Evolutionary conservation across 2,113 vertebrate species (phyloP).

Genomic region (Ceuthmochares aereus): DNA sequence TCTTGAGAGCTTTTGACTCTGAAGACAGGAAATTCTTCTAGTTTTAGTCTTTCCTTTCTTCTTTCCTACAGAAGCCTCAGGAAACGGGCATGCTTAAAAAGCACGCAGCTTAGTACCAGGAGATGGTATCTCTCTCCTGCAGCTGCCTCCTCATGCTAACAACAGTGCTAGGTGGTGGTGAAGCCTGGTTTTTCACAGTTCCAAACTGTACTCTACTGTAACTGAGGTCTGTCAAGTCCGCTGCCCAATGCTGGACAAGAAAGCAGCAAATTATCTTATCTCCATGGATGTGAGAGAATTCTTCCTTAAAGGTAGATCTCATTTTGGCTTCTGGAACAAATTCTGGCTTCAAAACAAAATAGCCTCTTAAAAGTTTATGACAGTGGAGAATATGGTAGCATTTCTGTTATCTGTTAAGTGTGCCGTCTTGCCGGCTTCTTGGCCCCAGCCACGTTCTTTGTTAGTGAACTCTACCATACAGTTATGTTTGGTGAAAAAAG

Average conservation of each 20-base stretch:
- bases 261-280: not conserved
- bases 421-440: not conserved
- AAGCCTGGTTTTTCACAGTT: not conserved
- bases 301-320: not conserved
- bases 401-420: not conserved
- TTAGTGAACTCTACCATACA: not conserved
- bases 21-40: not conserved
- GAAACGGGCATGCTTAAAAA: not conserved
- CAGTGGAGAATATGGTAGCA: not conserved
- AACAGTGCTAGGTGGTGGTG: not conserved
- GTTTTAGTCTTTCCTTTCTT: not conserved
- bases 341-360: not conserved
- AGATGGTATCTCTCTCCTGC: not conserved
- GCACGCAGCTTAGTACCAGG: not conserved
- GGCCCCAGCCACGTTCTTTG: not conserved
- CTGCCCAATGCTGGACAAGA: not conserved
- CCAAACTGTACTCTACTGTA: not conserved
- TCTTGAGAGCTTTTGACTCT: not conserved
- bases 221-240: not conserved
- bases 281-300: not conserved
- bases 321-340: not conserved
- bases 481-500: fast-evolving
- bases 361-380: not conserved
- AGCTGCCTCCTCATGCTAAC: not conserved
- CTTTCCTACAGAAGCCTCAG: not conserved